Percentiles rank a stretch among this genome's conserved stretches.
Conservation (phyloP, 2,888 invertebrate genomes). For the Serrognathus titanus region DNA sequence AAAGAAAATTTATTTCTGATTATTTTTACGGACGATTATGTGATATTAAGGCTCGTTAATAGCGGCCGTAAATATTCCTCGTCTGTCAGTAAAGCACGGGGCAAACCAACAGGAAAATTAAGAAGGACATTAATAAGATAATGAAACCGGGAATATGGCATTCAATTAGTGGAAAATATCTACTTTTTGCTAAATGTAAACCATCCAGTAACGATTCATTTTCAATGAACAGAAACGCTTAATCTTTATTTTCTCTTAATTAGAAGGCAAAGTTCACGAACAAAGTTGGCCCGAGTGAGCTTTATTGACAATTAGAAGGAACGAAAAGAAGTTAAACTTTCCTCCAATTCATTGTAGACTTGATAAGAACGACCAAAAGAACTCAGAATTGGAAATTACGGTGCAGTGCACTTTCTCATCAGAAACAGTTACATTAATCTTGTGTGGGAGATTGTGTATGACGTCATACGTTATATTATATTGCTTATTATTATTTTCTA, state of each 20-base stretch:
- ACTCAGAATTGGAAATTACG: background rate
- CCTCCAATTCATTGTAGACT: background rate
- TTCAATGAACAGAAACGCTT: slow-evolving; percentile 24
- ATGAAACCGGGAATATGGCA: slow-evolving; percentile 35
- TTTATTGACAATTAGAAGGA: slow-evolving; percentile 30
- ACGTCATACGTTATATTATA: background rate
- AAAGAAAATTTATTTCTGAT: too few species aligned
- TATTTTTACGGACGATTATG: slow-evolving; percentile 1
- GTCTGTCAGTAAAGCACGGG: background rate
- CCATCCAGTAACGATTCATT: slow-evolving; percentile 29
- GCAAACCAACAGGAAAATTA: slow-evolving; percentile 18
- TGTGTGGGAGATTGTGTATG: too few species aligned
- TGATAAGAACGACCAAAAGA: slow-evolving; percentile 1
- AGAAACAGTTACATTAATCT: too few species aligned
- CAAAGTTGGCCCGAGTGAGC: slow-evolving; percentile 18
- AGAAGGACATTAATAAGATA: slow-evolving; percentile 35
- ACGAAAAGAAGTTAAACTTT: slow-evolving; percentile 28
- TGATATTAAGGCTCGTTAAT: slow-evolving; percentile 12
- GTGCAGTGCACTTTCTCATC: too few species aligned
- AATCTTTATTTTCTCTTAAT: slow-evolving; percentile 33
- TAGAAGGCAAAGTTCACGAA: slow-evolving; percentile 29
- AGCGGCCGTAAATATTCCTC: slow-evolving; percentile 12
- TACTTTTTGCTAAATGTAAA: slow-evolving; percentile 29
- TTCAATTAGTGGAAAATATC: slow-evolving; percentile 33
- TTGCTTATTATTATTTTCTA: too few species aligned